These are phyloP conservation scores for Casuarius casuarius DNA, from an alignment of 2,113 vertebrate species.

Conservation along the genomic window DNA sequence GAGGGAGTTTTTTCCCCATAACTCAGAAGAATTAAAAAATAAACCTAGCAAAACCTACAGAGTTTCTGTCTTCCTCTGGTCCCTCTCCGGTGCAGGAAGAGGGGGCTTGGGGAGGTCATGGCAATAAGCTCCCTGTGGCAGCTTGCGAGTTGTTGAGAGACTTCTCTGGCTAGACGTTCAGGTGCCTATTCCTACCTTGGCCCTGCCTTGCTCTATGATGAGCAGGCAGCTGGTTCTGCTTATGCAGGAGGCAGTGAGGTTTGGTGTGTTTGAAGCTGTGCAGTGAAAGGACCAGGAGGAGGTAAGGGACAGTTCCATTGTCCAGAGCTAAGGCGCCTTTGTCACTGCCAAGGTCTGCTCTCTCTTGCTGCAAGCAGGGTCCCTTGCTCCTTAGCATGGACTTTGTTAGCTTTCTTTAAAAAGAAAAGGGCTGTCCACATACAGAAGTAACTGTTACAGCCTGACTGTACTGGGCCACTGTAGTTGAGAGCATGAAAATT, in stretches of 20 bases:
- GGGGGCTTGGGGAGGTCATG: neutral
- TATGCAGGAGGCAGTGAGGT: neutral
- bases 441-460: neutral
- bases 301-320: neutral
- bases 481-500: neutral
- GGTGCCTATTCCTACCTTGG: neutral
- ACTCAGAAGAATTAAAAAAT: neutral
- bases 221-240: neutral
- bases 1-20: rapidly evolving
- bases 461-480: rapidly evolving
- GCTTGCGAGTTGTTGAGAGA: neutral
- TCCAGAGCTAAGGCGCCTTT: neutral
- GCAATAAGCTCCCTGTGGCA: neutral
- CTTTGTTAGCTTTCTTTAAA: neutral
- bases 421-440: neutral
- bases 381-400: neutral
- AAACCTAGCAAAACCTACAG: rapidly evolving
- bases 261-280: neutral
- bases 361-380: neutral
- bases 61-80: neutral
- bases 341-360: neutral
- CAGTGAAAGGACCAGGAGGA: neutral
- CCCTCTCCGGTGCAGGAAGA: neutral
- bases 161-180: no score
- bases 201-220: neutral